Percentiles rank a stretch among this genome's conserved stretches.
phyloP scores from a whole-genome alignment of 1,140 invertebrate species.

The Scaptodrosophila lebanonensis region DNA sequence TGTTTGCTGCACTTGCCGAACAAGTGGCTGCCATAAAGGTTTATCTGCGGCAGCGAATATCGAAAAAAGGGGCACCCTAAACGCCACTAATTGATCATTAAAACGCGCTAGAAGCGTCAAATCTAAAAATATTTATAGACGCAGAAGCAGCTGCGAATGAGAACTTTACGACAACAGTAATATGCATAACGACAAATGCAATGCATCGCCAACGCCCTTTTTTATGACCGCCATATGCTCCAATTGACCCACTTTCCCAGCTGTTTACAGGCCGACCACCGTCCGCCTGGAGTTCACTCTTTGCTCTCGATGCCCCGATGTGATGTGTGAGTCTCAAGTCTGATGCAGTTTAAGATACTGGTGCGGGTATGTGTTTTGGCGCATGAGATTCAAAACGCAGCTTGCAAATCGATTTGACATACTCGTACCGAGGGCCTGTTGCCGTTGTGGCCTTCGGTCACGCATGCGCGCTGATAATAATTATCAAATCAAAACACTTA shows the following conservation, averaged over 20 bases:
- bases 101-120: constrained; percentile 24
- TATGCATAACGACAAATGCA: constrained; percentile 53
- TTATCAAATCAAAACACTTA: constrained; percentile 77
- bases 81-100: constrained; percentile 72
- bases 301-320: no score
- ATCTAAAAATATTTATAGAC: constrained; percentile 17
- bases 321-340: not conserved
- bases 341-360: constrained; percentile 41
- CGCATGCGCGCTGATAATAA: constrained; percentile 75
- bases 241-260: no score
- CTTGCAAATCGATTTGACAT: constrained; percentile 65
- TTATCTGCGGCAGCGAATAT: constrained; percentile 11
- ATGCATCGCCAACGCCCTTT: constrained; percentile 50
- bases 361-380: no score
- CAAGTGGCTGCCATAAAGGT: no score
- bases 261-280: no score
- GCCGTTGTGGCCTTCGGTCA: constrained; percentile 43
- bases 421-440: constrained; percentile 15
- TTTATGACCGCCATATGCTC: no score
- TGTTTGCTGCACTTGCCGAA: no score
- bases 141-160: constrained; percentile 22
- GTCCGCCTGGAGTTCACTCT: no score
- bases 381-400: no score
- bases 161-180: constrained; percentile 34
- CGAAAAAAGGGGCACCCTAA: constrained; percentile 36